These are phyloP conservation scores for Riparia riparia DNA, from an alignment of 2,113 vertebrate genomes.

Conservation along the genomic window DNA sequence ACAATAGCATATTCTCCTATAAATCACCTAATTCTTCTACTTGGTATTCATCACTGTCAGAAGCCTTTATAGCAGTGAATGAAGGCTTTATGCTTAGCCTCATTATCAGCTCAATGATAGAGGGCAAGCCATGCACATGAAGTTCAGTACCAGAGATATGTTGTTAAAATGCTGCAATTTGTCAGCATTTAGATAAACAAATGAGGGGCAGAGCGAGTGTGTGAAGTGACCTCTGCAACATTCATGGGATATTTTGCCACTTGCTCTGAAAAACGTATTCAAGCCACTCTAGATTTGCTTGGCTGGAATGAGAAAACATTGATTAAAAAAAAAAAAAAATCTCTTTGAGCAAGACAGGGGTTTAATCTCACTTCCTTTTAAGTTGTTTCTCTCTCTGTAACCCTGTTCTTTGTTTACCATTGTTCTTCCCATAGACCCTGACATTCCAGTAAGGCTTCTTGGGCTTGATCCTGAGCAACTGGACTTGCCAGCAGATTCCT, in stretches of 20 bases:
- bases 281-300: background rate
- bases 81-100: constrained; percentile 79
- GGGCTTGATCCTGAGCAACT: constrained; percentile 42
- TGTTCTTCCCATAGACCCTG: constrained; percentile 18
- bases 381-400: constrained; percentile 41
- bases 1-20: constrained; percentile 80
- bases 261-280: constrained; percentile 73
- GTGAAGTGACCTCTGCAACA: constrained; percentile 71
- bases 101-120: constrained; percentile 84
- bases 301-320: constrained; percentile 24
- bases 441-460: constrained; percentile 37
- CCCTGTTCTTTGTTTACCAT: constrained; percentile 52
- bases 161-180: constrained; percentile 86
- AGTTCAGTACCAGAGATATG: constrained; percentile 75
- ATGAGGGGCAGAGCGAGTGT: constrained; percentile 78
- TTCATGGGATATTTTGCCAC: constrained; percentile 74
- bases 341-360: background rate
- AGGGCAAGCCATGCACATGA: constrained; percentile 78
- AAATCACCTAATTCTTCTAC: constrained; percentile 77
- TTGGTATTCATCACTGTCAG: constrained; percentile 83
- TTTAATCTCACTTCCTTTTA: constrained; percentile 35
- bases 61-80: constrained; percentile 74
- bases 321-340: background rate
- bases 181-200: constrained; percentile 88
- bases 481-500: background rate